These are phyloP conservation scores for Limonius californicus DNA, from an alignment of 1,140 invertebrate genomes.

Conservation along the genomic window DNA sequence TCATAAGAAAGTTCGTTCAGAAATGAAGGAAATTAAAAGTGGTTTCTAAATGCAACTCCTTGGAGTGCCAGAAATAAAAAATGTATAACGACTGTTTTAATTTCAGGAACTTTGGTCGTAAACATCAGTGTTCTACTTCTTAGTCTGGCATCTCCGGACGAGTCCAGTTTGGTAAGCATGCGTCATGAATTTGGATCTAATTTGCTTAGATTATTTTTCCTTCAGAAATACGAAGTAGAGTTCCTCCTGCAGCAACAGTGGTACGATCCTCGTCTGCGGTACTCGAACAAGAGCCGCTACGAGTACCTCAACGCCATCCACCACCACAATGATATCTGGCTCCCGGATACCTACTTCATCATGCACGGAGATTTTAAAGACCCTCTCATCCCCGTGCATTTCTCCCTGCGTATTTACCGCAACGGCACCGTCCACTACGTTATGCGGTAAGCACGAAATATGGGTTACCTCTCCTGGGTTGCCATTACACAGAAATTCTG, in stretches of 20 bases:
- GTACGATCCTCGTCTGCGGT: slow-evolving; percentile 81
- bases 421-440: slow-evolving; percentile 91
- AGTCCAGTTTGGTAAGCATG: slow-evolving; percentile 85
- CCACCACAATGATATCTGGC: slow-evolving; percentile 85
- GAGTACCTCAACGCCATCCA: slow-evolving; percentile 86
- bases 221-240: slow-evolving; percentile 92
- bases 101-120: slow-evolving; percentile 82
- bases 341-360: slow-evolving; percentile 91
- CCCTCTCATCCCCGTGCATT: slow-evolving; percentile 85
- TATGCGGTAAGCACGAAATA: slow-evolving; percentile 63
- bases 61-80: too few relatives aligned
- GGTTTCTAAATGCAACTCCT: too few relatives aligned
- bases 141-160: slow-evolving; percentile 89
- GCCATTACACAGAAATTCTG: background rate
- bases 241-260: slow-evolving; percentile 88
- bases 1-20: too few relatives aligned
- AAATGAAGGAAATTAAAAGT: too few relatives aligned
- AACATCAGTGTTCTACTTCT: slow-evolving; percentile 90
- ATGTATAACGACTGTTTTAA: too few relatives aligned
- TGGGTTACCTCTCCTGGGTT: background rate
- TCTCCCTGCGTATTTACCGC: slow-evolving; percentile 82
- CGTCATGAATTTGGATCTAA: background rate
- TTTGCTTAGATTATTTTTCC: background rate
- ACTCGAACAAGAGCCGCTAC: slow-evolving; percentile 80
- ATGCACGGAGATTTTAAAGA: slow-evolving; percentile 94